Conservation (phyloP, 2,888 invertebrate genomes). For the Zonitis immaculata region DNA sequence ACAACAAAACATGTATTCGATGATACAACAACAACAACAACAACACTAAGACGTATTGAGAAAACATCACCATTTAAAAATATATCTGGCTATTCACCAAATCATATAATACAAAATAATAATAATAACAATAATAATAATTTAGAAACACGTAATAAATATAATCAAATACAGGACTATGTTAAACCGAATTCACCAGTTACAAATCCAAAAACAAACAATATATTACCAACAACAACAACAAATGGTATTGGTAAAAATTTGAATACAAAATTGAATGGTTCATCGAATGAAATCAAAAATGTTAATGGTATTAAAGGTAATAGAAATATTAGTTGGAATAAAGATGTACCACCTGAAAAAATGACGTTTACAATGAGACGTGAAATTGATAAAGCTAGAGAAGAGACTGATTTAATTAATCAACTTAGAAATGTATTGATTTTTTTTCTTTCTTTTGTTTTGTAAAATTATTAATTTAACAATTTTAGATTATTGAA, state of each 20-base stretch:
- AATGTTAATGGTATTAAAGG: slow-evolving; percentile 36
- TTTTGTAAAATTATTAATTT: slow-evolving; percentile 5
- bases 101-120: slow-evolving; percentile 16
- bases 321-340: slow-evolving; percentile 63
- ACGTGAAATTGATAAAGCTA: slow-evolving; percentile 84
- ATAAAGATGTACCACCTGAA: slow-evolving; percentile 63
- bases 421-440: slow-evolving; percentile 75
- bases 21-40: slow-evolving; percentile 36
- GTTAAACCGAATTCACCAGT: slow-evolving; percentile 65
- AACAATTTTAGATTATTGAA: slow-evolving; percentile 72
- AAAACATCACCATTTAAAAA: not conserved
- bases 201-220: slow-evolving; percentile 51
- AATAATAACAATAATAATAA: slow-evolving; percentile 39
- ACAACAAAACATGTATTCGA: slow-evolving; percentile 56
- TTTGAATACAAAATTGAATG: slow-evolving; percentile 45
- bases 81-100: slow-evolving; percentile 14
- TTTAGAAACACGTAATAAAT: slow-evolving; percentile 27
- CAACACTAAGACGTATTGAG: not conserved
- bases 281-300: slow-evolving; percentile 39
- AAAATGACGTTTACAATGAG: slow-evolving; percentile 89
- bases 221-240: slow-evolving; percentile 51
- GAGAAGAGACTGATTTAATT: slow-evolving; percentile 82
- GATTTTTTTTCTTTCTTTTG: not conserved
- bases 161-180: slow-evolving; percentile 49
- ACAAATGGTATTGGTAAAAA: slow-evolving; percentile 20